Evolutionary conservation across 2,888 invertebrate genomes (phyloP).

Genomic region (Hypena proboscidalis): DNA sequence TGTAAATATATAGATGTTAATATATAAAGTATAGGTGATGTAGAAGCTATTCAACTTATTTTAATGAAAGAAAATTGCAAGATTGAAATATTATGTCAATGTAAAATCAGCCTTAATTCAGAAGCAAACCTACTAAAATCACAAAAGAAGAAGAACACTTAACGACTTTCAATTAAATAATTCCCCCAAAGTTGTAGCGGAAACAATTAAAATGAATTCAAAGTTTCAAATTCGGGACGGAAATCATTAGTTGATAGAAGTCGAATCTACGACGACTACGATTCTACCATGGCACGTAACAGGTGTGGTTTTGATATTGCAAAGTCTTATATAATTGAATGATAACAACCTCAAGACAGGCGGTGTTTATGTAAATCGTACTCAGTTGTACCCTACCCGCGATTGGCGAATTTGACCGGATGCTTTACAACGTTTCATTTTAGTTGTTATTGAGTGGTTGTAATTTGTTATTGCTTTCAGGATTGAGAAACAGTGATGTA

Average conservation of each 20-base stretch:
- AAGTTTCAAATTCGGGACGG: constrained; percentile 23
- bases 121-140: no score
- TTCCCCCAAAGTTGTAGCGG: constrained; percentile 9
- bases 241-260: constrained; percentile 38
- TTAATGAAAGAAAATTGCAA: no score
- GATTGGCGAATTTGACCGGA: constrained; percentile 60
- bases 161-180: constrained; percentile 8
- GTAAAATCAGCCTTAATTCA: no score
- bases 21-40: no score
- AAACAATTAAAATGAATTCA: constrained; percentile 20
- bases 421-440: constrained; percentile 62
- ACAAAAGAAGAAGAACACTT: constrained; percentile 1
- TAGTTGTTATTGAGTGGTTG: constrained; percentile 43
- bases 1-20: no score
- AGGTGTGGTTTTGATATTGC: constrained; percentile 70
- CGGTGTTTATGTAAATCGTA: constrained; percentile 81
- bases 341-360: constrained; percentile 80
- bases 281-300: no score
- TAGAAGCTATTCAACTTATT: no score
- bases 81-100: no score
- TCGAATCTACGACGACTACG: no score
- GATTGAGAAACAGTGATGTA: background rate
- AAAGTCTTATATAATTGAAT: constrained; percentile 83
- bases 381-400: constrained; percentile 71
- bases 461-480: constrained; percentile 15